Percentiles rank a stretch among this genome's conserved stretches.
Evolutionary conservation across 2,113 vertebrate genomes (phyloP).

Genomic region (Onychorhynchus coronatus): DNA sequence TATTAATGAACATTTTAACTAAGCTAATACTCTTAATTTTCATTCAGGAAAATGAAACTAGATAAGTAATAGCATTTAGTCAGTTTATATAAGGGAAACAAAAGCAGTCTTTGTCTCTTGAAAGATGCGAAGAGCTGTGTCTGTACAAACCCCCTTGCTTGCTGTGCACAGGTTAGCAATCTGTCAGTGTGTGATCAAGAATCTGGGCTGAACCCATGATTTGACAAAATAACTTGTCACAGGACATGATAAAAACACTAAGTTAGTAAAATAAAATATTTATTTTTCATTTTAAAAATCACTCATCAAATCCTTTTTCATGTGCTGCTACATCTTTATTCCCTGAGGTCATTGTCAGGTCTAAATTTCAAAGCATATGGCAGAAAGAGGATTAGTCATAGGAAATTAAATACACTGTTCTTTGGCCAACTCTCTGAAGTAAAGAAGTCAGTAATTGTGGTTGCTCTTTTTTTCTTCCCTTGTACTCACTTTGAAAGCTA

Average conservation of each 20-base stretch:
- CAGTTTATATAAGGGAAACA: not conserved
- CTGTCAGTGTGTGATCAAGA: not conserved
- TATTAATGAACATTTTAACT: not conserved
- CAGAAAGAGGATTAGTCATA: not conserved
- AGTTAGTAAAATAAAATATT: not conserved
- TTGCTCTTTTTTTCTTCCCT: not conserved
- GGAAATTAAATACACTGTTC: not conserved
- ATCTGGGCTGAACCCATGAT: not conserved
- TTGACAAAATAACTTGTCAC: not conserved
- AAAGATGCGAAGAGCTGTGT: not conserved
- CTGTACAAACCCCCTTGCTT: not conserved
- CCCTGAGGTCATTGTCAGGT: not conserved
- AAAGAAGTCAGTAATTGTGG: not conserved
- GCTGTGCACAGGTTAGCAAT: not conserved
- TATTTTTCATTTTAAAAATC: not conserved
- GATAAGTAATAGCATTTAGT: not conserved
- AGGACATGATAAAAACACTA: not conserved
- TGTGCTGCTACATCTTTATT: not conserved
- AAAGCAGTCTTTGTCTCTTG: not conserved
- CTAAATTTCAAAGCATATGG: not conserved
- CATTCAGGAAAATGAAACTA: not conserved
- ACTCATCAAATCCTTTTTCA: not conserved
- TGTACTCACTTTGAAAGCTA: not conserved
- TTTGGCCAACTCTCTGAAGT: not conserved
- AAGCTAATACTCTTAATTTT: not conserved